These are phyloP conservation scores for Platycheirus albimanus DNA, from an alignment of 2,888 invertebrate genomes.

Conservation along the genomic window DNA sequence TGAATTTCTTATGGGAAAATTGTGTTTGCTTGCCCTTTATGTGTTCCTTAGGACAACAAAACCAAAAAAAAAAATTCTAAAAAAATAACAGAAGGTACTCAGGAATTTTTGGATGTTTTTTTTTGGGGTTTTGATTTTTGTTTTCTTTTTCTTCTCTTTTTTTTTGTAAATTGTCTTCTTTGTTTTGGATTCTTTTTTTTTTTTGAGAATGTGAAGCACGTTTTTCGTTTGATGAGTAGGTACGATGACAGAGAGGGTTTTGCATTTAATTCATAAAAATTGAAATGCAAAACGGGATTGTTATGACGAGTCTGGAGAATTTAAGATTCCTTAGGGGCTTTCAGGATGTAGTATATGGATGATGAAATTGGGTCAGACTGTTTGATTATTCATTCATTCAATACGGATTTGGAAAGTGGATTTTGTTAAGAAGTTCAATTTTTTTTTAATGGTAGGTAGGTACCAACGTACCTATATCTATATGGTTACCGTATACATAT, in stretches of 20 bases:
- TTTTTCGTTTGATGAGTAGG: constrained; percentile 20
- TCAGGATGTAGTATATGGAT: constrained; percentile 6
- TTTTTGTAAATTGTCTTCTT: constrained; percentile 15
- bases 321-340: neutral
- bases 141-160: constrained; percentile 9
- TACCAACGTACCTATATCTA: too few species aligned
- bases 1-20: constrained; percentile 72
- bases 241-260: constrained; percentile 16
- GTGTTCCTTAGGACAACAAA: constrained; percentile 29
- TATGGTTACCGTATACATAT: too few species aligned
- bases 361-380: neutral
- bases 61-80: neutral
- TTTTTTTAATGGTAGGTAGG: too few species aligned
- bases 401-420: neutral
- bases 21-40: constrained; percentile 32
- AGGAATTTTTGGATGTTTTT: constrained; percentile 39
- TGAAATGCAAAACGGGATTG: constrained; percentile 29
- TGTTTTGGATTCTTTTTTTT: neutral
- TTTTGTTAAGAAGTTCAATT: too few species aligned
- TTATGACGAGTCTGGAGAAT: constrained; percentile 2
- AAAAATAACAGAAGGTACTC: neutral
- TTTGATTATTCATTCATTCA: neutral
- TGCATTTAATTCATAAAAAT: constrained; percentile 40
- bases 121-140: constrained; percentile 15
- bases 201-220: constrained; percentile 62